Evolutionary conservation across 2,888 invertebrate genomes (phyloP).

Genomic region (Pilophorus perplexus): DNA sequence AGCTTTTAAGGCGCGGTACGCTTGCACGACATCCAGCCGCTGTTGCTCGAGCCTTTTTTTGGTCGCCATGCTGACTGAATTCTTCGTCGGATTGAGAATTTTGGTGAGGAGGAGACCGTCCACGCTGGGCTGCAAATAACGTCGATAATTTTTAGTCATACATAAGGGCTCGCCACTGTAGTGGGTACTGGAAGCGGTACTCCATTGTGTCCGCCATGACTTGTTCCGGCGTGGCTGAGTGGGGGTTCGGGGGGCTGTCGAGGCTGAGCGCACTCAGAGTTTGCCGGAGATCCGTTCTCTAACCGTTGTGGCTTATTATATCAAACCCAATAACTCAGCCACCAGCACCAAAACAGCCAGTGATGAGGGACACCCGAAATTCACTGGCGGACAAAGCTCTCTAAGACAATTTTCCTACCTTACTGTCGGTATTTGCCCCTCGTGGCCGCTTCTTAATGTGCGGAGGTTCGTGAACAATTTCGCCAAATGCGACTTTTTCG

Average conservation of each 20-base stretch:
- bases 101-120: slow-evolving; percentile 6
- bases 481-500: slow-evolving; percentile 72
- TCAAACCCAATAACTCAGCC: too few relatives aligned
- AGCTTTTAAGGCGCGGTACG: slow-evolving; percentile 24
- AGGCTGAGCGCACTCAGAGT: too few relatives aligned
- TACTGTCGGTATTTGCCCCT: slow-evolving; percentile 18
- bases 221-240: too few relatives aligned
- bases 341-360: too few relatives aligned
- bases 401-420: not conserved
- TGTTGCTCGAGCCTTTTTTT: slow-evolving; percentile 4
- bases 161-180: not conserved
- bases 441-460: slow-evolving; percentile 57
- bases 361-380: too few relatives aligned
- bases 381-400: not conserved
- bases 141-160: not conserved
- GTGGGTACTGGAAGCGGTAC: too few relatives aligned
- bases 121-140: slow-evolving; percentile 13
- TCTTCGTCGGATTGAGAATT: not conserved
- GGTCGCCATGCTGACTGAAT: not conserved
- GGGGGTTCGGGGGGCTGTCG: too few relatives aligned
- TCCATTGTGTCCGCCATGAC: too few relatives aligned
- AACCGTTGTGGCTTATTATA: too few relatives aligned
- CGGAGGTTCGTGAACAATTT: slow-evolving; percentile 72
- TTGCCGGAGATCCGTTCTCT: too few relatives aligned
- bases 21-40: slow-evolving; percentile 16